Percentiles rank a stretch among this genome's conserved stretches.
Evolutionary conservation across 2,888 invertebrate species (phyloP).

Genomic region (Ceraclea dissimilis): DNA sequence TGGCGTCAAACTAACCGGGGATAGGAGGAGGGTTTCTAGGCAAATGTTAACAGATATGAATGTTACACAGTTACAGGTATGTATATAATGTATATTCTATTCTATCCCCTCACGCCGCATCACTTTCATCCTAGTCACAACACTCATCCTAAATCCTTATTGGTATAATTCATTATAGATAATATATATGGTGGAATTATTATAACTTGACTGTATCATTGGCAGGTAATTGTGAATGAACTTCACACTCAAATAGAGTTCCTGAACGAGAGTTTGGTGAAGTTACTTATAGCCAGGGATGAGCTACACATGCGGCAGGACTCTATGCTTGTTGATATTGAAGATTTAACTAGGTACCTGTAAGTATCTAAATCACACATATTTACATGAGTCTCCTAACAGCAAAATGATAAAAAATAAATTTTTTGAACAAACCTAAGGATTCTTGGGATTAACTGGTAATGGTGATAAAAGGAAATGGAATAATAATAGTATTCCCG

Average conservation of each 20-base stretch:
- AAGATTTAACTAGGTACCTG: slow-evolving; percentile 87
- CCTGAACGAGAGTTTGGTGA: slow-evolving; percentile 84
- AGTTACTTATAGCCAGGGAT: slow-evolving; percentile 84
- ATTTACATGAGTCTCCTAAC: no score
- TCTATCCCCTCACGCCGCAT: no score
- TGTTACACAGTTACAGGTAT: slow-evolving; percentile 70
- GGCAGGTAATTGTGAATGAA: slow-evolving; percentile 89
- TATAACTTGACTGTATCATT: slow-evolving; percentile 13
- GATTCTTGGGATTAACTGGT: not conserved
- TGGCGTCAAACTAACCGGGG: slow-evolving; percentile 74
- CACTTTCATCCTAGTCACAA: no score
- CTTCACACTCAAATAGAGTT: slow-evolving; percentile 89
- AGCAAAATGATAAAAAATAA: not conserved
- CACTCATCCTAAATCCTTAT: not conserved
- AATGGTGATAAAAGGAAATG: no score
- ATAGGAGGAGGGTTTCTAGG: slow-evolving; percentile 73
- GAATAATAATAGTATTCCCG: no score
- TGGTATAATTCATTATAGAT: not conserved
- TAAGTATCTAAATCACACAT: slow-evolving; percentile 43
- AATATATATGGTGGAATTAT: no score
- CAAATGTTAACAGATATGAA: slow-evolving; percentile 89
- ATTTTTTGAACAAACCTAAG: not conserved
- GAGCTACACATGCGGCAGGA: slow-evolving; percentile 97
- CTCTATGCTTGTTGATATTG: slow-evolving; percentile 94
- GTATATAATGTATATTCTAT: not conserved